Conservation (phyloP, 2,797 vertebrate genomes). For the Decapterus maruadsi region DNA sequence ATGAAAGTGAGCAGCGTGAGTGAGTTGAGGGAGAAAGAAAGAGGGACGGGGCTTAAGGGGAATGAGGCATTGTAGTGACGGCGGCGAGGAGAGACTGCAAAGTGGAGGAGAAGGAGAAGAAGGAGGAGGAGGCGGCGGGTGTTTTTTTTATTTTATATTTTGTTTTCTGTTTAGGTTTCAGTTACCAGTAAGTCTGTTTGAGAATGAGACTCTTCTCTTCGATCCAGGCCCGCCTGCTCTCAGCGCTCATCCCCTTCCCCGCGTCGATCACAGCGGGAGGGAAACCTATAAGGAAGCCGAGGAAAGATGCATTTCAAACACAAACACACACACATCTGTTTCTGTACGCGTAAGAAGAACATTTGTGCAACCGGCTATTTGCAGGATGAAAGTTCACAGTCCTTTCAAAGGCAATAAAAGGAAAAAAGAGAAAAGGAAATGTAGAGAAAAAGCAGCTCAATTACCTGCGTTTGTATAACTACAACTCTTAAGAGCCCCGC, state of each 20-base stretch:
- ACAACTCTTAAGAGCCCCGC: neutral
- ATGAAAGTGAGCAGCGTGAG: constrained; percentile 53
- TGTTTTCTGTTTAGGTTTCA: constrained; percentile 37
- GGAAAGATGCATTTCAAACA: constrained; percentile 46
- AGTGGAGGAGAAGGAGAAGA: constrained; percentile 21
- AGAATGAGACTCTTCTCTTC: constrained; percentile 89
- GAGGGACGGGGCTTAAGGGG: constrained; percentile 49
- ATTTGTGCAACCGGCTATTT: constrained; percentile 41
- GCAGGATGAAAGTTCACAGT: constrained; percentile 40
- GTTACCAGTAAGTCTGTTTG: constrained; percentile 93
- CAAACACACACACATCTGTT: constrained; percentile 28
- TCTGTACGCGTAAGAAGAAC: constrained; percentile 23
- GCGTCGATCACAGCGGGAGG: constrained; percentile 89
- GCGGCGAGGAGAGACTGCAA: constrained; percentile 23
- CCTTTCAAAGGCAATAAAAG: constrained; percentile 36
- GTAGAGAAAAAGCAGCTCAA: neutral
- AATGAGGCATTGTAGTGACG: constrained; percentile 29
- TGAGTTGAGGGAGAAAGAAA: constrained; percentile 32
- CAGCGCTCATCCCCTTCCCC: constrained; percentile 88
- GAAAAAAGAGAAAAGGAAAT: neutral
- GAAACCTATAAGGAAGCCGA: constrained; percentile 74
- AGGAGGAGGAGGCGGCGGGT: neutral
- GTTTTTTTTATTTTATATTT: too few species aligned
- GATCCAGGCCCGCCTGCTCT: constrained; percentile 89
- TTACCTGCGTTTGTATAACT: constrained; percentile 6